A percentile compares a stretch with the other conserved stretches of the same genome.
These are phyloP conservation scores for Eciton burchellii DNA, from an alignment of 1,140 invertebrate species.

Conservation along the genomic window DNA sequence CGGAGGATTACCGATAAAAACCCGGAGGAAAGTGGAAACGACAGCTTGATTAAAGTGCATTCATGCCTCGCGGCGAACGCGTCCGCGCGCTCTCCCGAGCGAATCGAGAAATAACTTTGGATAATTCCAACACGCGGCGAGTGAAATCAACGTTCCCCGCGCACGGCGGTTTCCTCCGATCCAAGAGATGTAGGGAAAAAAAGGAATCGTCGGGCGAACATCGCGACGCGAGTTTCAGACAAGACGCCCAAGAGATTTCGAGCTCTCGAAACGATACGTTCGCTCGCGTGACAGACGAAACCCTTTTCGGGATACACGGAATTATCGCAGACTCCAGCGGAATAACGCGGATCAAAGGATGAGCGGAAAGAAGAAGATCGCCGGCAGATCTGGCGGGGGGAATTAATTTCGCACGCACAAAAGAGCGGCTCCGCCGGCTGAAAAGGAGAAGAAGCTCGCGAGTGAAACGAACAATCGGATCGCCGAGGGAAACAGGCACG, in stretches of 20 bases:
- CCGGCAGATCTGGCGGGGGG: constrained; percentile 34
- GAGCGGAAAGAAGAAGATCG: constrained; percentile 44
- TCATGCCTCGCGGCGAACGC: constrained; percentile 19
- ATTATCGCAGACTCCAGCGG: neutral
- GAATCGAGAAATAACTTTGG: constrained; percentile 41
- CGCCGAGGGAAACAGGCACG: neutral
- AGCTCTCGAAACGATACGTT: too few relatives aligned
- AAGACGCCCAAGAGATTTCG: too few relatives aligned
- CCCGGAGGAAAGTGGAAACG: constrained; percentile 20
- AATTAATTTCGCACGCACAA: constrained; percentile 73
- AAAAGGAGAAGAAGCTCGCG: constrained; percentile 47
- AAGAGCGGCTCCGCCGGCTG: constrained; percentile 53
- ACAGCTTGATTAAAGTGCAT: constrained; percentile 51
- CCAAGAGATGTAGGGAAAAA: too few relatives aligned
- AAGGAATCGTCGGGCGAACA: constrained; percentile 28
- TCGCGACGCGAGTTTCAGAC: neutral
- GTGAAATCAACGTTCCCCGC: constrained; percentile 28
- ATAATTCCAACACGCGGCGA: constrained; percentile 38
- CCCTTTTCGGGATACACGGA: neutral
- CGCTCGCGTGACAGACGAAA: neutral
- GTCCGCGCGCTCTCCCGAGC: constrained; percentile 36
- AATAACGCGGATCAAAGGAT: constrained; percentile 43
- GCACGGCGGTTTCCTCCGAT: constrained; percentile 1
- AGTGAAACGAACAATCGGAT: neutral
- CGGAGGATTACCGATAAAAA: constrained; percentile 48